phyloP scores from a whole-genome alignment of 2,113 vertebrate species.

The Gobius niger region DNA sequence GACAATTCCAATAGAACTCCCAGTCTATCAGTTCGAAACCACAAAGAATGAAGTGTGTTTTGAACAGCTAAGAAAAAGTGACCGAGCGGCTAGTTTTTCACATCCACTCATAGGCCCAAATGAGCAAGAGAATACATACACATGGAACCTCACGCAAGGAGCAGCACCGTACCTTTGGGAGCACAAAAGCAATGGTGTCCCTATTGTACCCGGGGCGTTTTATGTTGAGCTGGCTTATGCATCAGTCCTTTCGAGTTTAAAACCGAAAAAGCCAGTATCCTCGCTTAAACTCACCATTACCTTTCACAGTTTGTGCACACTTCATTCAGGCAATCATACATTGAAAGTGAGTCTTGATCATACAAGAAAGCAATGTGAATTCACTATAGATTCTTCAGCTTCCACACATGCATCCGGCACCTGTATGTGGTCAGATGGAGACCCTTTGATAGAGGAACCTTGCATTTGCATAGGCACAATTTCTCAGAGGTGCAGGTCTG shows the following conservation, averaged over 20 bases:
- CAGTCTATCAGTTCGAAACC: constrained; percentile 83
- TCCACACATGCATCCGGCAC: constrained; percentile 77
- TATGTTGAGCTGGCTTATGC: constrained; percentile 83
- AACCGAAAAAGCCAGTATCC: constrained; percentile 71
- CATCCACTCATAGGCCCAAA: constrained; percentile 67
- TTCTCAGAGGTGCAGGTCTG: constrained; percentile 72
- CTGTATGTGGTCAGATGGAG: constrained; percentile 45
- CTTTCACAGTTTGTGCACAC: constrained; percentile 76
- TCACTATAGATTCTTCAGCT: constrained; percentile 76
- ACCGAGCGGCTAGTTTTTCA: neutral
- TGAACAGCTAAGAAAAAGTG: constrained; percentile 64
- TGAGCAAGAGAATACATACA: constrained; percentile 58
- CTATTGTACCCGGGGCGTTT: constrained; percentile 80
- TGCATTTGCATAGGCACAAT: constrained; percentile 69
- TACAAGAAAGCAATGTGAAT: constrained; percentile 53
- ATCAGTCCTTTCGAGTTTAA: constrained; percentile 70
- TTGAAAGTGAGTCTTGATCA: constrained; percentile 75
- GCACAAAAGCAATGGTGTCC: constrained; percentile 78
- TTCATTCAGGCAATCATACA: constrained; percentile 65
- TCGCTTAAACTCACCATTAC: constrained; percentile 71
- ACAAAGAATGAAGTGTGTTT: constrained; percentile 71
- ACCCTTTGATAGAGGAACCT: constrained; percentile 68
- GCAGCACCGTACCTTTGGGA: constrained; percentile 75
- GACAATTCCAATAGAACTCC: constrained; percentile 72
- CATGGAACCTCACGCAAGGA: constrained; percentile 70